phyloP scores from a whole-genome alignment of 2,797 vertebrate genomes.

The Platalea minor region DNA sequence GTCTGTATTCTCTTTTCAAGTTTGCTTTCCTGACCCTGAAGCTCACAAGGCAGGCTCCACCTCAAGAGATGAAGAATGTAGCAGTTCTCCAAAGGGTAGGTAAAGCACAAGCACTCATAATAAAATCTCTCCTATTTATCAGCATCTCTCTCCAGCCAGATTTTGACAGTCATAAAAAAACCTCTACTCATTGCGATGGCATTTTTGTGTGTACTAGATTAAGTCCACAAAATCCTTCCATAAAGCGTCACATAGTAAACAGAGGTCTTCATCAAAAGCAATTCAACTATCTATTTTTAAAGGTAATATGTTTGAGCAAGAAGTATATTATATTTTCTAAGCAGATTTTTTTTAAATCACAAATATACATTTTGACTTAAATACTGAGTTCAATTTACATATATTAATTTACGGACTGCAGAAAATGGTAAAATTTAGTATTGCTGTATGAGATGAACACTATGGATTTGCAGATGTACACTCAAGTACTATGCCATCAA shows the following conservation, averaged over 20 bases:
- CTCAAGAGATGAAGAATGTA: background rate
- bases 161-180: background rate
- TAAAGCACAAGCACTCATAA: background rate
- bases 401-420: background rate
- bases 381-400: background rate
- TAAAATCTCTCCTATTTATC: background rate
- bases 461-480: background rate
- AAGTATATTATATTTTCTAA: background rate
- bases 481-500: background rate
- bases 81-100: background rate
- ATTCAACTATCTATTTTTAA: background rate
- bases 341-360: background rate
- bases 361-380: background rate
- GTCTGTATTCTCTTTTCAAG: conserved; percentile 13
- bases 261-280: background rate
- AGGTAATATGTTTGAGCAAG: background rate
- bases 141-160: background rate
- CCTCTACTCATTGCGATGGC: background rate
- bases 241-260: background rate
- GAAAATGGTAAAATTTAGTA: background rate
- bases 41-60: background rate
- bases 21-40: background rate
- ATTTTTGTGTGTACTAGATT: background rate
- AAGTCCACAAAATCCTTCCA: background rate
- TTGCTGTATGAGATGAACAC: background rate